Base-by-base conservation (phyloP, 2,888 invertebrate genomes). In the Amiota minor region DNA sequence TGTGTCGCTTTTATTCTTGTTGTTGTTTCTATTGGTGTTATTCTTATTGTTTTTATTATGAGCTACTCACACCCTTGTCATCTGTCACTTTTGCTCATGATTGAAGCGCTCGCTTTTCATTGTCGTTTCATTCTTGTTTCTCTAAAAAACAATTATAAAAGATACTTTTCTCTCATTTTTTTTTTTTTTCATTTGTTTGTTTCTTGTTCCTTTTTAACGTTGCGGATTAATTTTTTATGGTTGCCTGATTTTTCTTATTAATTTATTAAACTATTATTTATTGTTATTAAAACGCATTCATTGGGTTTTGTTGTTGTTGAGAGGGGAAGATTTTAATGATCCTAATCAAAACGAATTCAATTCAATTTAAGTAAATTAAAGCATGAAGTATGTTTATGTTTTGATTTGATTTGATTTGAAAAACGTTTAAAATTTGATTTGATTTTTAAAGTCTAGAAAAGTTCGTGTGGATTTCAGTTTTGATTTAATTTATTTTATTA, bases 31-130 rank as follows among this genome's bases (percentile, higher is more conserved):
- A 35, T 53, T 59, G 71, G 70, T 67, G 71, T 71, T 45, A 18
- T 74, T 69, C 20, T 73, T 70, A 16, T 69, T 55, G 79, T 53
- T 75, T 74, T 23, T 77, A 74, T 12, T 76, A 35, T 35, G 35
- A 35, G 79, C 9, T 72, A 59, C 83, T 83, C 83, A 83, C 83
- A 85, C 83, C 83, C 83, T 84, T 83, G 83, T 83, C 83, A 83
- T 79, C 83, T 83, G 86, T 83, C 83, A 83, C 75, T 82, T 80
- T 79, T 76, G 72, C 72, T 64, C 78, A 78, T 81, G 84, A 80
- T 82, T 81, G 82, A 79, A 81, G 79, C 76, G 80, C 77, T 74
- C 76, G 80, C 77, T 74, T 75, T 72, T 61, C 75, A 77, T 72
- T 68, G 69, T 72, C 56, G 68, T 76, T 76, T 35, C 6, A 35